These are phyloP conservation scores for Campoplex nolae DNA, from an alignment of 2,888 invertebrate genomes.

Conservation along the genomic window DNA sequence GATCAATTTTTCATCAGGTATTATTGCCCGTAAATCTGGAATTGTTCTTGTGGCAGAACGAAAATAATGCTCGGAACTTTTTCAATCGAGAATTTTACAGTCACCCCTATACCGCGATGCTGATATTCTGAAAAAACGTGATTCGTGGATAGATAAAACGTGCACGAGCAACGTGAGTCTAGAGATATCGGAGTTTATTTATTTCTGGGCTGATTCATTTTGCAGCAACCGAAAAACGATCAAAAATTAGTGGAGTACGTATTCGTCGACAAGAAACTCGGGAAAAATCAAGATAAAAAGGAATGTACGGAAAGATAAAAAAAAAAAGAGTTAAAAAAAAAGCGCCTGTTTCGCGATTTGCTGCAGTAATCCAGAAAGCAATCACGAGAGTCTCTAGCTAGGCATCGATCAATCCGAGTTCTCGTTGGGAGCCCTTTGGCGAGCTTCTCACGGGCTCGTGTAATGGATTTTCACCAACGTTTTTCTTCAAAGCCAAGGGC, in stretches of 20 bases:
- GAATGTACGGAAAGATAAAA: neutral
- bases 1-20: slow-evolving; percentile 42
- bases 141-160: neutral
- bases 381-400: slow-evolving; percentile 60
- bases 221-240: slow-evolving; percentile 31
- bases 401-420: slow-evolving; percentile 45
- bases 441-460: slow-evolving; percentile 51
- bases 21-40: slow-evolving; percentile 8
- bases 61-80: slow-evolving; percentile 46
- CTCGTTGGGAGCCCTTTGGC: slow-evolving; percentile 33
- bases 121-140: slow-evolving; percentile 45
- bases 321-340: slow-evolving; percentile 5
- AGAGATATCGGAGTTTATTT: slow-evolving; percentile 28
- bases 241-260: slow-evolving; percentile 44
- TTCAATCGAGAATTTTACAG: slow-evolving; percentile 40
- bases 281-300: neutral
- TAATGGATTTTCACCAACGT: slow-evolving; percentile 60
- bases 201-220: slow-evolving; percentile 30
- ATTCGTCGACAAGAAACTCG: slow-evolving; percentile 14
- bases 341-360: slow-evolving; percentile 20
- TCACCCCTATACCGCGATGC: neutral
- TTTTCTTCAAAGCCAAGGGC: slow-evolving; percentile 40
- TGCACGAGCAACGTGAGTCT: neutral
- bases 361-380: slow-evolving; percentile 61
- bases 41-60: slow-evolving; percentile 1